A percentile compares a stretch with the other conserved stretches of the same genome.
Conservation (phyloP, 1,140 invertebrate species). For the Antheraea pernyi region DNA sequence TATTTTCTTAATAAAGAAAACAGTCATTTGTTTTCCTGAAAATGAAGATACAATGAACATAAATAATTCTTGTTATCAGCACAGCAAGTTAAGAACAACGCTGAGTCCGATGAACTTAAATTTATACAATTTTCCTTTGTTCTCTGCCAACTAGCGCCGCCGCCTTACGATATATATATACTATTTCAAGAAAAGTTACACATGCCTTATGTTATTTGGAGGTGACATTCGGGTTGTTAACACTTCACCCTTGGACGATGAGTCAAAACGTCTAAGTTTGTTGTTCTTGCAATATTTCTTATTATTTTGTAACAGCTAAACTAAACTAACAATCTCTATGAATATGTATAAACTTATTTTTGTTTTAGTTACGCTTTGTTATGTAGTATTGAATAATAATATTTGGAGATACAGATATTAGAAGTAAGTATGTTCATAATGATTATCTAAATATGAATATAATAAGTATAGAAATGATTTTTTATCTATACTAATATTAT, state of each 20-base stretch:
- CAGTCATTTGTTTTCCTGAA: background rate
- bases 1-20: background rate
- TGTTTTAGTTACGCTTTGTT: too few species aligned
- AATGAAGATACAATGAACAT: background rate
- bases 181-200: slow-evolving; percentile 8
- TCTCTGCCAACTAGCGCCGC: slow-evolving; percentile 1
- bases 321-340: background rate
- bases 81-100: background rate
- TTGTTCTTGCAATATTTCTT: background rate
- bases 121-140: slow-evolving; percentile 11
- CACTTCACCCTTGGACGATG: background rate
- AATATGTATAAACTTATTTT: too few species aligned
- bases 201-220: slow-evolving; percentile 4
- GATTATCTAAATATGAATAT: too few species aligned
- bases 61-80: background rate
- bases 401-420: too few species aligned
- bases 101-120: background rate
- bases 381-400: too few species aligned
- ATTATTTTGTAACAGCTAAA: background rate
- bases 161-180: background rate
- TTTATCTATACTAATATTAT: too few species aligned
- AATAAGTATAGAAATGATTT: too few species aligned
- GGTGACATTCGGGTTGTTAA: background rate
- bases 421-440: too few species aligned
- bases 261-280: background rate